These are phyloP conservation scores for Lepilemur septentrionalis DNA, from an alignment of 2,797 vertebrate genomes.

Conservation along the genomic window DNA sequence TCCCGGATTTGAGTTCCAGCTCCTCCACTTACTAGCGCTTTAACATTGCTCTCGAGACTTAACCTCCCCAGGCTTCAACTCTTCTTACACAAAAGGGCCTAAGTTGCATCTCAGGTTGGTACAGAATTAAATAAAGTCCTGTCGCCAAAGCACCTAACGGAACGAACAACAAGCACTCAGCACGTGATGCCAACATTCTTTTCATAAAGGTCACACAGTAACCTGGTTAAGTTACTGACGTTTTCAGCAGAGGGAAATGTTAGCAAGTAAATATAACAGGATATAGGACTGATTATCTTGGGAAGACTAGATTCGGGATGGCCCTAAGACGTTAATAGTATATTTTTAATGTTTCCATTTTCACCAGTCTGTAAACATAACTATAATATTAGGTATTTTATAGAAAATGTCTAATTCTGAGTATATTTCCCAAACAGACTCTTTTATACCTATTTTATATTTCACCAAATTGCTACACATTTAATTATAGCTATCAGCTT, in stretches of 20 bases:
- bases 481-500: neutral
- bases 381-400: neutral
- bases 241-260: neutral
- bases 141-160: neutral
- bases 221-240: fast-evolving
- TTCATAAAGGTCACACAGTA: fast-evolving
- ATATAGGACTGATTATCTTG: fast-evolving
- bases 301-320: fast-evolving
- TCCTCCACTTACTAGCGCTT: neutral
- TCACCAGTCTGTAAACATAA: neutral
- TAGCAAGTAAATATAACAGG: fast-evolving
- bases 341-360: neutral
- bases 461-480: neutral
- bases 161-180: neutral
- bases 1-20: neutral
- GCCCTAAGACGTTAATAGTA: fast-evolving
- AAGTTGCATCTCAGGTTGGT: fast-evolving
- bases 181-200: too few species aligned
- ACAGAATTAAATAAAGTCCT: neutral
- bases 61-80: fast-evolving
- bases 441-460: too few species aligned
- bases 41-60: fast-evolving
- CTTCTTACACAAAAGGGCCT: neutral
- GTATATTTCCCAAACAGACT: neutral
- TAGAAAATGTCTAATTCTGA: neutral